These are phyloP conservation scores for Coptodon bakossiorum DNA, from an alignment of 2,113 vertebrate genomes.

Conservation along the genomic window DNA sequence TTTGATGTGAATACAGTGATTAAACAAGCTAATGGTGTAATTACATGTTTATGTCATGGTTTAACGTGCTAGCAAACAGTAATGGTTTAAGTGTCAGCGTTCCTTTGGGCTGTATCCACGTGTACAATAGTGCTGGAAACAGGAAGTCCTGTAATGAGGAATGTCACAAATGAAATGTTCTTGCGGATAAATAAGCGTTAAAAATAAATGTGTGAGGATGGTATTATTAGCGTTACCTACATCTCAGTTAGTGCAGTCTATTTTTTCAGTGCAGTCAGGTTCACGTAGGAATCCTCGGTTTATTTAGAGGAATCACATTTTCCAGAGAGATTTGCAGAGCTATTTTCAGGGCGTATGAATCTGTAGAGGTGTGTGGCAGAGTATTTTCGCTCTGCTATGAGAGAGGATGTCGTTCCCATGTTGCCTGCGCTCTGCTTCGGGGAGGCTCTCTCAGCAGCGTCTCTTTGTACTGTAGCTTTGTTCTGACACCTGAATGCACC, in stretches of 20 bases:
- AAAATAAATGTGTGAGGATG: not conserved
- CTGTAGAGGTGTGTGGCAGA: conserved; percentile 8
- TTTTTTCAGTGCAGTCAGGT: not conserved
- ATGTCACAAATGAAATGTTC: not conserved
- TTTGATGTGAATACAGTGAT: not conserved
- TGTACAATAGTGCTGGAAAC: not conserved
- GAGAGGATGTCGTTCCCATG: not conserved
- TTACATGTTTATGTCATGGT: not conserved
- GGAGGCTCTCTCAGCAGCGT: not conserved
- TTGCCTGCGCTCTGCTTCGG: not conserved
- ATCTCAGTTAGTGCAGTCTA: not conserved
- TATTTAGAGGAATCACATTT: conserved; percentile 49
- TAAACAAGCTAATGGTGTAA: not conserved
- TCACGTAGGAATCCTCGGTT: not conserved
- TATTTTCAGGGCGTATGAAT: conserved; percentile 3
- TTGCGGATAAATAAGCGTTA: not conserved
- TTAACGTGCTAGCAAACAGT: not conserved
- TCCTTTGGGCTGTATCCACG: not conserved
- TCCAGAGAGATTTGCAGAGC: conserved; percentile 27
- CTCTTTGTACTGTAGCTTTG: not conserved
- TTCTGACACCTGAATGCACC: not conserved
- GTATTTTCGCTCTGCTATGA: not conserved
- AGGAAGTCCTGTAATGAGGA: not conserved
- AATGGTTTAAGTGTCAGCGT: not conserved
- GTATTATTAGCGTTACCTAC: not conserved